Conservation (phyloP, 2,113 vertebrate genomes). For the Sebastes schlegelii region DNA sequence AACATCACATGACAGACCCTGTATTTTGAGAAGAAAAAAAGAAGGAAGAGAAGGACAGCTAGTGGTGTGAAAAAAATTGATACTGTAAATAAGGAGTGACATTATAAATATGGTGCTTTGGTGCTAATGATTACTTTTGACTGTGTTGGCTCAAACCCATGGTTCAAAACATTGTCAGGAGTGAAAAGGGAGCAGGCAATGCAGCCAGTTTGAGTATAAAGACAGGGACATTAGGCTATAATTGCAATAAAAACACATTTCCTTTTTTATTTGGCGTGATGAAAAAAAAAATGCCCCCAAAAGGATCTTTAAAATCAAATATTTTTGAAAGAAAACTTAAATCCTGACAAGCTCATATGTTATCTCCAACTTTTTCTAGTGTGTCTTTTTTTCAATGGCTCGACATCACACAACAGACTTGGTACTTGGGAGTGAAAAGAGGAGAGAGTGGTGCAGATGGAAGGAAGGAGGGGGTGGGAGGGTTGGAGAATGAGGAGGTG, state of each 20-base stretch:
- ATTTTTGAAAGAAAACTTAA: background rate
- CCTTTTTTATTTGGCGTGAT: background rate
- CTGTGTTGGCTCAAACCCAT: slow-evolving; percentile 10
- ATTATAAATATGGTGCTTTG: slow-evolving; percentile 40
- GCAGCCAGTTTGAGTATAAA: background rate
- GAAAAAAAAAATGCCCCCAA: background rate
- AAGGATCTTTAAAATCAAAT: slow-evolving; percentile 5
- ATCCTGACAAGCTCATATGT: background rate
- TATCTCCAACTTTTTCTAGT: background rate
- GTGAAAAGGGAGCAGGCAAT: slow-evolving; percentile 15
- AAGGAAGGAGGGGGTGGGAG: slow-evolving; percentile 20
- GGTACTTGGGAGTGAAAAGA: slow-evolving; percentile 7
- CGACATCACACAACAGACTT: slow-evolving; percentile 42
- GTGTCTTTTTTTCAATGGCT: background rate
- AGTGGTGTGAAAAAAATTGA: background rate
- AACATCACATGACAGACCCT: slow-evolving; percentile 17
- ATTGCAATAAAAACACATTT: background rate
- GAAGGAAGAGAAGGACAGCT: background rate
- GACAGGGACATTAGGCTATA: background rate
- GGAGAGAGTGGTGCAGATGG: slow-evolving; percentile 43
- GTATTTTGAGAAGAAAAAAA: slow-evolving; percentile 21
- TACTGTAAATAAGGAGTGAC: slow-evolving; percentile 37
- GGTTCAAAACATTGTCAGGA: slow-evolving; percentile 22
- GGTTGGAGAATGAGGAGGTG: slow-evolving; percentile 3
- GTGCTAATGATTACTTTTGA: slow-evolving; percentile 39